These are phyloP conservation scores for Pangasius mekongensis DNA, from an alignment of 2,797 vertebrate genomes.

Conservation along the genomic window DNA sequence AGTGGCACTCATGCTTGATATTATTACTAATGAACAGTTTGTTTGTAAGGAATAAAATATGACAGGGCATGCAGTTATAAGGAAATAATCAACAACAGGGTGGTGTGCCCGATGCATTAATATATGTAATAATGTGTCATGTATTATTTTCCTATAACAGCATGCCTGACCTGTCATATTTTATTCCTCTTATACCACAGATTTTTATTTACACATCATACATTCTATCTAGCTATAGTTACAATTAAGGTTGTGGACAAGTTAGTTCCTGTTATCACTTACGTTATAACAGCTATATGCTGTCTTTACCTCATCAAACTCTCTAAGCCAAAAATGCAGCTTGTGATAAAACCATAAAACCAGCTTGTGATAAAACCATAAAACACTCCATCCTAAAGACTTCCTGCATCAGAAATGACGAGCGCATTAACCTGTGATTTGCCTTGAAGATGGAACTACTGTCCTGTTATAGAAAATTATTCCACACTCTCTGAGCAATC, in stretches of 20 bases:
- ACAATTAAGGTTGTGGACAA: not conserved
- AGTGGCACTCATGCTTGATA: not conserved
- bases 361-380: not conserved
- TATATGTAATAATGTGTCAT: not conserved
- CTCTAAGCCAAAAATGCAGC: not conserved
- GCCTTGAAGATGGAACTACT: not conserved
- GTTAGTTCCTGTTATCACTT: not conserved
- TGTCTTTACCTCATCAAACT: not conserved
- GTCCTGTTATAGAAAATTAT: not conserved
- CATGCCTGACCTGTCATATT: not conserved
- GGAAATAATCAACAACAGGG: not conserved
- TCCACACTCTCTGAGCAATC: not conserved
- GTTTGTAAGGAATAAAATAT: not conserved
- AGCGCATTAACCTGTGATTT: not conserved
- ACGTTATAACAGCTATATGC: not conserved
- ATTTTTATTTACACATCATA: not conserved
- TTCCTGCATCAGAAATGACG: not conserved
- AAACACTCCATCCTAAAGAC: not conserved
- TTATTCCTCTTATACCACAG: not conserved
- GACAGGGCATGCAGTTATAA: not conserved
- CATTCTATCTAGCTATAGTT: not conserved
- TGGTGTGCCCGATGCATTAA: not conserved
- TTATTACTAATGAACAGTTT: not conserved
- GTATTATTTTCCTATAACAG: not conserved
- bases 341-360: not conserved